Evolutionary conservation across 2,113 vertebrate species (phyloP).

Genomic region (Archilochus colubris): DNA sequence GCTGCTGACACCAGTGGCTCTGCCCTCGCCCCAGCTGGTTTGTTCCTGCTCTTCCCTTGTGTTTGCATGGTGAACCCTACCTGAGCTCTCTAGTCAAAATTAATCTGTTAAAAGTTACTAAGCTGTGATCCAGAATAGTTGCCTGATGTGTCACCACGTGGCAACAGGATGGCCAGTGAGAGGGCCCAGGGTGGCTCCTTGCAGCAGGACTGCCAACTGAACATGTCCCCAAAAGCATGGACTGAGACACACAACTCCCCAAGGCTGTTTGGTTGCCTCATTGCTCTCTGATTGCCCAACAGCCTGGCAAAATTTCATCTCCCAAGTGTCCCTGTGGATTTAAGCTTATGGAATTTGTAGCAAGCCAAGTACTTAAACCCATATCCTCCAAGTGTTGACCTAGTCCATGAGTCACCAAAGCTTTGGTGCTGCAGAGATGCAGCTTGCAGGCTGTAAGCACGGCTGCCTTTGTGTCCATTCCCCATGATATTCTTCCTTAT

Average conservation of each 20-base stretch:
- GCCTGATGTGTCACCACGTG: neutral
- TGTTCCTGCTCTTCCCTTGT: neutral
- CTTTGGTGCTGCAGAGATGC: neutral
- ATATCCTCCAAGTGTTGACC: accelerated
- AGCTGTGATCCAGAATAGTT: neutral
- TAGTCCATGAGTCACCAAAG: neutral
- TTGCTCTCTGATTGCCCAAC: slow-evolving; percentile 6
- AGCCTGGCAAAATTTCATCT: neutral
- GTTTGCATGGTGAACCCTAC: neutral
- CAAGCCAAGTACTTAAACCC: neutral
- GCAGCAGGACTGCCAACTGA: neutral
- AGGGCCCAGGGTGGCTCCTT: neutral
- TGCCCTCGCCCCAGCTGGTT: neutral
- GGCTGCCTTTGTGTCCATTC: neutral
- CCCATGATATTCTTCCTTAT: neutral
- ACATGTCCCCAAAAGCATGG: accelerated
- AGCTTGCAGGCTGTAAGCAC: neutral
- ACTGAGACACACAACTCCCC: neutral
- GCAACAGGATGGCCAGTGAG: neutral
- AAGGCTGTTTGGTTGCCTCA: neutral
- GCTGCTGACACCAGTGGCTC: neutral
- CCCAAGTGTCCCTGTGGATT: neutral
- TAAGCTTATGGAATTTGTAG: neutral
- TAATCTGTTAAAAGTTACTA: neutral
- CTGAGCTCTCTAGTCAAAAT: neutral